Conservation (phyloP, 2,797 vertebrate species). For the Paedocypris micromegethes region DNA sequence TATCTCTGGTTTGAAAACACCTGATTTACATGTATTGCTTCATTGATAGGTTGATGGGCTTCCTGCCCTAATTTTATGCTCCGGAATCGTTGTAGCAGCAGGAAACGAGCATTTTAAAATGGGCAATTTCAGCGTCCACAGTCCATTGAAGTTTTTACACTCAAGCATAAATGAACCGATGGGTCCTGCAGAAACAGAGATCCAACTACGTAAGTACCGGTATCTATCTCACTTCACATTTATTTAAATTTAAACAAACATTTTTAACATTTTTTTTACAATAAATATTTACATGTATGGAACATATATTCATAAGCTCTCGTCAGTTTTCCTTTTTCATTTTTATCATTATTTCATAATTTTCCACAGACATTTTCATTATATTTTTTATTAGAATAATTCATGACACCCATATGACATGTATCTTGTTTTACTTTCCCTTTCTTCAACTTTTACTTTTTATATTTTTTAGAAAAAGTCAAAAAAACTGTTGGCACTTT, state of each 20-base stretch:
- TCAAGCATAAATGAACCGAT: constrained; percentile 64
- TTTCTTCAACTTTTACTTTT: background rate
- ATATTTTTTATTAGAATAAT: no score
- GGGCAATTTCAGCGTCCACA: constrained; percentile 72
- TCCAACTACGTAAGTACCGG: constrained; percentile 72
- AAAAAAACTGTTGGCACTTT: constrained; percentile 62
- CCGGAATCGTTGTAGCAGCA: constrained; percentile 83
- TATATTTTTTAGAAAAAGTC: constrained; percentile 43
- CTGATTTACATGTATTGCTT: background rate
- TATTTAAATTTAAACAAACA: background rate
- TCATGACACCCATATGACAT: no score
- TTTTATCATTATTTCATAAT: constrained; percentile 1
- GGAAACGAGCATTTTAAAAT: constrained; percentile 86
- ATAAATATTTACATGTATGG: no score
- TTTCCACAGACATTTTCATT: background rate
- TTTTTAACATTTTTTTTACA: background rate
- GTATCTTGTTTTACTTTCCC: constrained; percentile 44
- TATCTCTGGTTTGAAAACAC: no score
- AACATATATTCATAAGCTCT: no score
- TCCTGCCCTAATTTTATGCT: constrained; percentile 76
- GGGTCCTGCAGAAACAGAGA: constrained; percentile 63
- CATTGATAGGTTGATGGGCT: constrained; percentile 77
- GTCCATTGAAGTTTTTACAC: constrained; percentile 61
- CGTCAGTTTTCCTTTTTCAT: background rate
- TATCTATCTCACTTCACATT: background rate